Conservation (phyloP, 1,140 invertebrate species). For the Penaeus chinensis region DNA sequence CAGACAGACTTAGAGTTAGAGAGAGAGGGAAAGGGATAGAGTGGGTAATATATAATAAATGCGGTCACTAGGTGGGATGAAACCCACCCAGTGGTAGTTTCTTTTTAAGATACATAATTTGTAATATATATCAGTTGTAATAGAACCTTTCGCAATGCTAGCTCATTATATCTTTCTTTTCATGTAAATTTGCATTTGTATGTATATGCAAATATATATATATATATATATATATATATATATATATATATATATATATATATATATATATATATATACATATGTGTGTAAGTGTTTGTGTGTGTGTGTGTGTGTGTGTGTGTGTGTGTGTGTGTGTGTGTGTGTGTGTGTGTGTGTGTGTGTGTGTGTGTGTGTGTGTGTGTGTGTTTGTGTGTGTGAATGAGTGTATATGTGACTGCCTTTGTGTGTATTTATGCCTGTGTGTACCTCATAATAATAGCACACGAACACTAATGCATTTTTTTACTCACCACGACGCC, state of each 20-base stretch:
- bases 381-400: neutral
- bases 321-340: conserved; percentile 14
- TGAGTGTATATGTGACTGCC: neutral
- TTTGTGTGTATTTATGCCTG: no score
- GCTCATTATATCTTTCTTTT: neutral
- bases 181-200: neutral
- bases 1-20: no score
- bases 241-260: conserved; percentile 18
- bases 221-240: neutral
- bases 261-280: conserved; percentile 4
- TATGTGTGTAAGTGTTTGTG: neutral
- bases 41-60: neutral
- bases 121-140: neutral
- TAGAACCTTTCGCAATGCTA: neutral
- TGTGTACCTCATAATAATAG: no score
- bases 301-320: neutral
- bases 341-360: conserved; percentile 10
- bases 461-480: no score
- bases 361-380: neutral
- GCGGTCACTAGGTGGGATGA: neutral
- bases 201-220: neutral
- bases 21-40: neutral
- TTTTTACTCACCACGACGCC: no score
- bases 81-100: no score
- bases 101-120: no score